phyloP scores from a whole-genome alignment of 2,113 vertebrate species.

The Nycticryphes semicollaris region DNA sequence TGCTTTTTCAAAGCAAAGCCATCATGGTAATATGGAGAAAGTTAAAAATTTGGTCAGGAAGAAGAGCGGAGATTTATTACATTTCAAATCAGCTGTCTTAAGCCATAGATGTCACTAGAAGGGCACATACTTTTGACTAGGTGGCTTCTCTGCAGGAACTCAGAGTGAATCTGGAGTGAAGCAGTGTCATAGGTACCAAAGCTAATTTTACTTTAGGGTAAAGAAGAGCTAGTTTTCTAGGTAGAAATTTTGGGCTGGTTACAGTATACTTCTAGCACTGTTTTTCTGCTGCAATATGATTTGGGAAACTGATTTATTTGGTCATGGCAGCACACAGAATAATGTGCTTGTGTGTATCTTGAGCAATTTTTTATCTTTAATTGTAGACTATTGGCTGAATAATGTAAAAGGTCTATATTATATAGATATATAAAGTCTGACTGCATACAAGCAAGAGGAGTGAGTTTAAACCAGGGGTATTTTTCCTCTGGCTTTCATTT shows the following conservation, averaged over 20 bases:
- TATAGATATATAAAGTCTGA: not conserved
- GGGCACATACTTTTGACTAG: not conserved
- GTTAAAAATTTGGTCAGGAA: not conserved
- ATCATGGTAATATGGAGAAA: not conserved
- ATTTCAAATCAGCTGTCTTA: not conserved
- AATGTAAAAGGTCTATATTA: not conserved
- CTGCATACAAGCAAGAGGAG: not conserved
- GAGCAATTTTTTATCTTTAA: constrained; percentile 14
- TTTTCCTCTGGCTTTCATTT: not conserved
- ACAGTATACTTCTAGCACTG: not conserved
- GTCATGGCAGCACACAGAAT: not conserved
- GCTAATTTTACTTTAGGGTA: not conserved
- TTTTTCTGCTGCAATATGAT: not conserved
- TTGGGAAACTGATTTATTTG: not conserved
- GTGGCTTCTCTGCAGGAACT: not conserved
- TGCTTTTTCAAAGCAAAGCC: not conserved
- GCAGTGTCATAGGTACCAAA: not conserved
- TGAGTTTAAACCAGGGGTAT: not conserved
- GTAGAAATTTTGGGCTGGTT: not conserved
- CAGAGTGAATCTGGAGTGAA: not conserved
- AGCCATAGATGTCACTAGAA: not conserved
- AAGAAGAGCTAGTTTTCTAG: not conserved
- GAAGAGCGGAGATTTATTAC: not conserved
- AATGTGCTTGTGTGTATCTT: not conserved
- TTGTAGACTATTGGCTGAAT: not conserved